phyloP scores from a whole-genome alignment of 2,888 invertebrate species.

The Temnothorax rugatulus region DNA sequence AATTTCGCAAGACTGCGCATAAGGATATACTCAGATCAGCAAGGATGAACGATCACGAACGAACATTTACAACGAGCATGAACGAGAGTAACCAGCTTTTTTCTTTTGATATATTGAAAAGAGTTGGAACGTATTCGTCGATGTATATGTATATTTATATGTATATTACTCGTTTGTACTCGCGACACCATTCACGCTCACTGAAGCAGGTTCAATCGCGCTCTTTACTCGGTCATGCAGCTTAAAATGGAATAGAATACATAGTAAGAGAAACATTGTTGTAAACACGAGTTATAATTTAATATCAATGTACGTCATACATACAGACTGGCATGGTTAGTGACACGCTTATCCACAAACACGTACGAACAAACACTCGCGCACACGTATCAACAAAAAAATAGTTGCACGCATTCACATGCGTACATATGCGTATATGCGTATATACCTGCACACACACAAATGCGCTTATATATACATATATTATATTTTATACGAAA shows the following conservation, averaged over 20 bases:
- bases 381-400: constrained; percentile 72
- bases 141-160: neutral
- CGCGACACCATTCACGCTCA: neutral
- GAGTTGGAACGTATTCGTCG: neutral
- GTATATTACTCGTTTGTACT: neutral
- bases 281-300: constrained; percentile 80
- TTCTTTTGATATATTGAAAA: neutral
- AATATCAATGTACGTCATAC: constrained; percentile 77
- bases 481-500: constrained; percentile 64
- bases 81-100: neutral
- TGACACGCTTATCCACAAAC: constrained; percentile 61
- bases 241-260: neutral
- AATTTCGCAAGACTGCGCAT: neutral
- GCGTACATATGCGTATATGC: constrained; percentile 16
- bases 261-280: constrained; percentile 41
- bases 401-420: constrained; percentile 58
- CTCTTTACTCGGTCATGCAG: neutral
- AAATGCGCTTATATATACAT: constrained; percentile 59
- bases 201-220: neutral
- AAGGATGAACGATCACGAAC: neutral
- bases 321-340: constrained; percentile 79
- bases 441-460: constrained; percentile 57
- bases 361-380: constrained; percentile 1
- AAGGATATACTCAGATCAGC: neutral
- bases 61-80: neutral